Evolutionary conservation across 1,140 invertebrate genomes (phyloP).

Genomic region (Cotesia typhae): DNA sequence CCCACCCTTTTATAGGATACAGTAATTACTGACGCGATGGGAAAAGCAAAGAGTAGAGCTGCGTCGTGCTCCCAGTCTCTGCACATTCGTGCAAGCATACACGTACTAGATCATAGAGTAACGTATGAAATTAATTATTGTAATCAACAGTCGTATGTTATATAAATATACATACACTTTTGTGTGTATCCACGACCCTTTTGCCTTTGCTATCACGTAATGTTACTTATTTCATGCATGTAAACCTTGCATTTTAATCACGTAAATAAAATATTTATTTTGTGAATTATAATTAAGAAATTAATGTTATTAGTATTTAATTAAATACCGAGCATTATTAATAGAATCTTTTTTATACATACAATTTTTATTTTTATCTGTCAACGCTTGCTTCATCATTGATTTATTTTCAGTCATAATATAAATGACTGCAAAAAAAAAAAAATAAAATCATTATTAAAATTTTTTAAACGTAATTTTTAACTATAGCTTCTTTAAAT

Average conservation of each 20-base stretch:
- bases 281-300: too few species aligned
- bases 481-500: too few species aligned
- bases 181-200: too few species aligned
- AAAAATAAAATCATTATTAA: too few species aligned
- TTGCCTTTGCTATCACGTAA: too few species aligned
- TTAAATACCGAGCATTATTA: not conserved
- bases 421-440: too few species aligned
- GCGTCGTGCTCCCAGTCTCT: not conserved
- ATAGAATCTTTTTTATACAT: not conserved
- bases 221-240: too few species aligned
- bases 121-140: conserved; percentile 25
- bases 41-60: conserved; percentile 34
- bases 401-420: too few species aligned
- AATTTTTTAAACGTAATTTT: too few species aligned
- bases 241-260: too few species aligned
- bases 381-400: not conserved
- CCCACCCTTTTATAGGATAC: conserved; percentile 25
- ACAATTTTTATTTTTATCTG: not conserved
- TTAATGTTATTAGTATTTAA: not conserved
- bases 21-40: conserved; percentile 41
- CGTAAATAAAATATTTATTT: too few species aligned
- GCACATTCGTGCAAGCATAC: conserved; percentile 17
- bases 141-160: conserved; percentile 20
- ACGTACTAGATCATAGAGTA: conserved; percentile 8
- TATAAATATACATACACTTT: not conserved